These are phyloP conservation scores for Eucriotettix oculatus DNA, from an alignment of 2,888 invertebrate species.

Conservation along the genomic window DNA sequence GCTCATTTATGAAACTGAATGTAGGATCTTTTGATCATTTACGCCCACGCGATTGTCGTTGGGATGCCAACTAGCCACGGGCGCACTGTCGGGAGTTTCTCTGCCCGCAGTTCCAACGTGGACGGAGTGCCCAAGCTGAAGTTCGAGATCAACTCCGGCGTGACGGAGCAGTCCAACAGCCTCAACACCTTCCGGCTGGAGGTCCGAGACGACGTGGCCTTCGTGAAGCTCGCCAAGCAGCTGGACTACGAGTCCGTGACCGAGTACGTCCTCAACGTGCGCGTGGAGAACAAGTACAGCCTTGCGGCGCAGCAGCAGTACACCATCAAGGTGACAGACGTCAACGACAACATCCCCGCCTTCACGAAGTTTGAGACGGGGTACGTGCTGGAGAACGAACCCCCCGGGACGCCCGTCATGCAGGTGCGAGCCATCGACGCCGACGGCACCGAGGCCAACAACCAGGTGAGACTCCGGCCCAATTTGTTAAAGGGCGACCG, in stretches of 20 bases:
- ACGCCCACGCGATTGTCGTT: no score
- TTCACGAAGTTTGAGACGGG: conserved; percentile 59
- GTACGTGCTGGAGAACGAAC: conserved; percentile 72
- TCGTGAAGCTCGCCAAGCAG: conserved; percentile 49
- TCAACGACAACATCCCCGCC: conserved; percentile 78
- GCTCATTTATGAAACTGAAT: no score
- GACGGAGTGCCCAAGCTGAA: no score
- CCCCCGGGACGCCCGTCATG: conserved; percentile 69
- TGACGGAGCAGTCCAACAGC: conserved; percentile 74
- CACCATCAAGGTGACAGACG: conserved; percentile 46
- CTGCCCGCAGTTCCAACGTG: no score
- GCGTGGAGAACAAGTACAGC: conserved; percentile 65
- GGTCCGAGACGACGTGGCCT: conserved; percentile 36
- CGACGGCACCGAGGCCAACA: conserved; percentile 69
- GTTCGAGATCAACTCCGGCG: conserved; percentile 29
- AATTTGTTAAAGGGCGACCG: no score
- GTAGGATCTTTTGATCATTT: no score
- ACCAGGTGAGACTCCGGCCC: conserved; percentile 39
- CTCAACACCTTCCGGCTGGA: conserved; percentile 43
- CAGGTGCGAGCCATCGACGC: conserved; percentile 72
- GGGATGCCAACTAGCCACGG: no score
- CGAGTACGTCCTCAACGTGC: conserved; percentile 67
- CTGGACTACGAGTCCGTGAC: conserved; percentile 74
- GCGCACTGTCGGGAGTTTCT: no score
- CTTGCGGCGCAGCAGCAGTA: conserved; percentile 53